Conservation (phyloP, 2,888 invertebrate species). For the Nomada lathburiana region DNA sequence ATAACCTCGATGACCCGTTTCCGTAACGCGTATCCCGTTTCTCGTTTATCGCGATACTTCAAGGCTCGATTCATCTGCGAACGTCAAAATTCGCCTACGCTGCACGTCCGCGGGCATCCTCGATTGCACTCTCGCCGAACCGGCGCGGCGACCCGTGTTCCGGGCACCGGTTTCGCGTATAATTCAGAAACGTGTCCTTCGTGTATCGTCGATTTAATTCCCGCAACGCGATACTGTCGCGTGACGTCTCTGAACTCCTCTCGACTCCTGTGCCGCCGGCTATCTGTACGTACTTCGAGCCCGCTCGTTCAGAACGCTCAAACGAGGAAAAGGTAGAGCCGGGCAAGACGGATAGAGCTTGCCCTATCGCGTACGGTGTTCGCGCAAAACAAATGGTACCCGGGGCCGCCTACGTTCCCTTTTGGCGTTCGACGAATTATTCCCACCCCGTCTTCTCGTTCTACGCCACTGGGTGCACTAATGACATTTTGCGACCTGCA, state of each 20-base stretch:
- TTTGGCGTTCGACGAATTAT: conserved; percentile 71
- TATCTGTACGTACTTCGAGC: conserved; percentile 41
- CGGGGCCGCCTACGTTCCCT: conserved; percentile 71
- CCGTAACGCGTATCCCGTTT: conserved; percentile 4
- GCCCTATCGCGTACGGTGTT: conserved; percentile 67
- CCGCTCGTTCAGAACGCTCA: conserved; percentile 26
- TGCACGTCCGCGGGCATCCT: conserved; percentile 21
- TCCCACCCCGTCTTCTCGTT: conserved; percentile 64
- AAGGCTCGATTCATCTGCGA: conserved; percentile 50
- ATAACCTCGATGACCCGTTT: conserved; percentile 39
- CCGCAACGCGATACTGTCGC: conserved; percentile 47
- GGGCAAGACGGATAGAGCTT: conserved; percentile 71
- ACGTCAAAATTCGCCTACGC: conserved; percentile 60
- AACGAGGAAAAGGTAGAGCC: conserved; percentile 60
- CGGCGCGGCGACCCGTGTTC: conserved; percentile 6
- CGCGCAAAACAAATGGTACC: conserved; percentile 72
- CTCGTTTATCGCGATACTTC: conserved; percentile 48
- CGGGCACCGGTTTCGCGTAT: conserved; percentile 53
- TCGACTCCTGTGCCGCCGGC: conserved; percentile 54
- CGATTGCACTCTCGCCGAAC: conserved; percentile 10
- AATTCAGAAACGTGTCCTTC: conserved; percentile 54
- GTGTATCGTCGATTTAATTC: conserved; percentile 60
- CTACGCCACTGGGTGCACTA: conserved; percentile 71
- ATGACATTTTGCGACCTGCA: conserved; percentile 68
- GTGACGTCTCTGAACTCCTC: conserved; percentile 37